Percentiles rank a stretch among this genome's conserved stretches.
phyloP scores from a whole-genome alignment of 2,888 invertebrate species.

The Agonum fuliginosum region DNA sequence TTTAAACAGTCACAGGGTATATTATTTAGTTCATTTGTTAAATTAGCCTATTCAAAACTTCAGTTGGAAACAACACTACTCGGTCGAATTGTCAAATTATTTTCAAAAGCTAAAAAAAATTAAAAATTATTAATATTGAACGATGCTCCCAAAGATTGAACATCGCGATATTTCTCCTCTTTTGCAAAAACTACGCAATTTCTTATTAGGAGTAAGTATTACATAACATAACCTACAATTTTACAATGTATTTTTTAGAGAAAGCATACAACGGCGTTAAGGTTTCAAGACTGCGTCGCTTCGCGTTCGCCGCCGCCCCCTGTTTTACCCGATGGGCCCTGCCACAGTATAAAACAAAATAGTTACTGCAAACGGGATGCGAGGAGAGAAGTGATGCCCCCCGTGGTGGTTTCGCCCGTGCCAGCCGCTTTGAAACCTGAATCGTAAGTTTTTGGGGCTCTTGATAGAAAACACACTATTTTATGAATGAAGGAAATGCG shows the following conservation, averaged over 20 bases:
- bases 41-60: too few relatives aligned
- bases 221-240: slow-evolving; percentile 49
- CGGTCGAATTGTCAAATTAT: too few relatives aligned
- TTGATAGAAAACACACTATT: too few relatives aligned
- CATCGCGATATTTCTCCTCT: slow-evolving; percentile 79
- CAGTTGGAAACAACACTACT: too few relatives aligned
- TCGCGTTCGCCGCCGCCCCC: slow-evolving; percentile 89
- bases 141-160: slow-evolving; percentile 27
- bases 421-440: not conserved
- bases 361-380: slow-evolving; percentile 91
- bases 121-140: not conserved
- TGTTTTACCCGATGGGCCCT: slow-evolving; percentile 86
- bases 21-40: too few relatives aligned
- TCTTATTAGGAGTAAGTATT: slow-evolving; percentile 76
- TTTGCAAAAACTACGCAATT: slow-evolving; percentile 78
- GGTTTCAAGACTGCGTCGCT: slow-evolving; percentile 81
- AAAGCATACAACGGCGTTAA: slow-evolving; percentile 76
- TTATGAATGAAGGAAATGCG: too few relatives aligned
- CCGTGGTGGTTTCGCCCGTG: slow-evolving; percentile 74
- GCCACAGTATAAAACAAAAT: slow-evolving; percentile 86
- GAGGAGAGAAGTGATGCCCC: slow-evolving; percentile 85
- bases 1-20: too few relatives aligned
- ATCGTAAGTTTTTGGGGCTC: too few relatives aligned
- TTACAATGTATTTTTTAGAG: slow-evolving; percentile 73
- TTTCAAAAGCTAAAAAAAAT: too few relatives aligned